phyloP scores from a whole-genome alignment of 1,140 invertebrate species.

The Calycopis cecrops region DNA sequence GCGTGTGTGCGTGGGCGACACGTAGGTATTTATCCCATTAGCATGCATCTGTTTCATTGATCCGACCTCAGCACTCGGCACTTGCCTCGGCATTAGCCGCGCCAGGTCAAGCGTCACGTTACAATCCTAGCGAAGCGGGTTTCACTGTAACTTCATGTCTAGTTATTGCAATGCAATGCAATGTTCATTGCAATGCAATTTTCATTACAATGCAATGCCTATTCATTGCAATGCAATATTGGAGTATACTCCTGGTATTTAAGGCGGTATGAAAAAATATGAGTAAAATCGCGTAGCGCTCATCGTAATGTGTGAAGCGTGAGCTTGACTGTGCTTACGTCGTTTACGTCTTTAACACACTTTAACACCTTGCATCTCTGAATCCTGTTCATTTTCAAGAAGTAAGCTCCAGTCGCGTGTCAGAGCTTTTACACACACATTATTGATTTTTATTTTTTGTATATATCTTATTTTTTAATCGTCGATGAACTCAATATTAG shows the following conservation, averaged over 20 bases:
- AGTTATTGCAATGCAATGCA: slow-evolving; percentile 30
- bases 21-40: slow-evolving; percentile 66
- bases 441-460: too few relatives aligned
- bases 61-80: slow-evolving; percentile 56
- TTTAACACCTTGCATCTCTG: too few relatives aligned
- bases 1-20: slow-evolving; percentile 43
- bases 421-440: too few relatives aligned
- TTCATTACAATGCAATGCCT: slow-evolving; percentile 25
- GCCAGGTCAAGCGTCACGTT: slow-evolving; percentile 10
- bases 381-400: too few relatives aligned
- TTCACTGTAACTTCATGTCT: slow-evolving; percentile 20
- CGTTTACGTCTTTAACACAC: too few relatives aligned
- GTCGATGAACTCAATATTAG: too few relatives aligned
- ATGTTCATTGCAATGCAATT: slow-evolving; percentile 30
- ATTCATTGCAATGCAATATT: slow-evolving; percentile 28
- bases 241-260: slow-evolving; percentile 6
- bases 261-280: too few relatives aligned
- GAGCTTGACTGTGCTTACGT: too few relatives aligned
- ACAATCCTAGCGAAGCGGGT: neutral
- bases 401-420: too few relatives aligned
- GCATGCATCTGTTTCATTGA: slow-evolving; percentile 66
- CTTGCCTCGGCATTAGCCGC: neutral
- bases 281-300: too few relatives aligned
- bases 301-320: too few relatives aligned
- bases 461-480: too few relatives aligned